phyloP scores from a whole-genome alignment of 1,140 invertebrate genomes.

The Tribolium madens region DNA sequence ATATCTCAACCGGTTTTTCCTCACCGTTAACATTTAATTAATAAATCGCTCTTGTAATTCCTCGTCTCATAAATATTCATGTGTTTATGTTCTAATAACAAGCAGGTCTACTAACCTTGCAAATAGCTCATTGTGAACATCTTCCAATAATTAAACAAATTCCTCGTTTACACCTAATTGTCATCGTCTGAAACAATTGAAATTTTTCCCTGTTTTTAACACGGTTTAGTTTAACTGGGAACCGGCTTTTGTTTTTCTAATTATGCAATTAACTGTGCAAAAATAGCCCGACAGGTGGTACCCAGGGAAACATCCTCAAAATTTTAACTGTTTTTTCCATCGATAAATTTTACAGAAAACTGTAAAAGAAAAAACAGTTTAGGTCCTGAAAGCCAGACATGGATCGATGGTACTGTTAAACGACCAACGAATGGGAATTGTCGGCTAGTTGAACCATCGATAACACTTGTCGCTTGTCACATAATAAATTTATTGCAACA shows the following conservation, averaged over 20 bases:
- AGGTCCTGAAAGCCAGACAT: background rate
- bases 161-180: conserved; percentile 8
- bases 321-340: background rate
- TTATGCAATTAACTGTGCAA: background rate
- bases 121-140: background rate
- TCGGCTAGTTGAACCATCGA: background rate
- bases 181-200: background rate
- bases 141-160: background rate
- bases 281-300: background rate
- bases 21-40: conserved; percentile 11
- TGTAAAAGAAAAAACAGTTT: too few species aligned
- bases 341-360: too few species aligned
- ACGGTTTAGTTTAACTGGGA: background rate
- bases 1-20: background rate
- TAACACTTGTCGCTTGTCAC: background rate
- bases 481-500: background rate
- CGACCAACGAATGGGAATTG: background rate
- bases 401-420: background rate
- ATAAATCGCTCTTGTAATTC: background rate
- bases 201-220: background rate
- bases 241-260: background rate
- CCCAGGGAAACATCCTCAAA: background rate
- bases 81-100: conserved; percentile 42
- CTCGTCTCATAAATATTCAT: conserved; percentile 32
- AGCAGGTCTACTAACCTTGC: conserved; percentile 40